Evolutionary conservation across 2,888 invertebrate genomes (phyloP).

Genomic region (Mellilla xanthometata): DNA sequence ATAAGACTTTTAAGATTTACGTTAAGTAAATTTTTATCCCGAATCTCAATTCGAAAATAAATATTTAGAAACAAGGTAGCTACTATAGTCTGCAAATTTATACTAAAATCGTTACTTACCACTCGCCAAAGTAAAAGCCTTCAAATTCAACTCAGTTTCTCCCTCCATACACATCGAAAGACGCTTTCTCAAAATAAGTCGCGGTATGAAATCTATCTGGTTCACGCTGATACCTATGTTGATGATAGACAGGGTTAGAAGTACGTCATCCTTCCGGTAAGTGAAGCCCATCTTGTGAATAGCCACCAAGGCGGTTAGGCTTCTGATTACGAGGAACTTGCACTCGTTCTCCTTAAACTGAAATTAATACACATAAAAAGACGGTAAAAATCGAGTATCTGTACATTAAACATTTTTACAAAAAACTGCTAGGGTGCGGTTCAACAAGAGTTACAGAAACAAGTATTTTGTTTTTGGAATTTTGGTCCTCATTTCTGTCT

Average conservation of each 20-base stretch:
- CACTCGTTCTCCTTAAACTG: conserved; percentile 58
- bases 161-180: conserved; percentile 36
- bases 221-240: conserved; percentile 33
- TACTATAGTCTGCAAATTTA: no score
- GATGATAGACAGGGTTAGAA: conserved; percentile 44
- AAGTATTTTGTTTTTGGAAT: no score
- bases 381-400: no score
- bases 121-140: conserved; percentile 50
- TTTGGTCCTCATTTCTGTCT: no score
- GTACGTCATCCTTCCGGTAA: conserved; percentile 43
- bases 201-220: conserved; percentile 55
- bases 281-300: conserved; percentile 57
- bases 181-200: conserved; percentile 47
- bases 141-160: conserved; percentile 45
- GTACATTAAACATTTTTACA: no score
- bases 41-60: no score
- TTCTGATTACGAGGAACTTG: conserved; percentile 57
- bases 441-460: no score
- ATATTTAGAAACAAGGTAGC: no score
- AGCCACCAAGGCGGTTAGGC: conserved; percentile 42
- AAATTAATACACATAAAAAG: no score
- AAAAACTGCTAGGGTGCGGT: no score
- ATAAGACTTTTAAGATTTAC: no score
- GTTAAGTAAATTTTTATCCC: no score
- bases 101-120: conserved; percentile 47